phyloP scores from a whole-genome alignment of 2,797 vertebrate genomes.

The Leptodactylus fallax region DNA sequence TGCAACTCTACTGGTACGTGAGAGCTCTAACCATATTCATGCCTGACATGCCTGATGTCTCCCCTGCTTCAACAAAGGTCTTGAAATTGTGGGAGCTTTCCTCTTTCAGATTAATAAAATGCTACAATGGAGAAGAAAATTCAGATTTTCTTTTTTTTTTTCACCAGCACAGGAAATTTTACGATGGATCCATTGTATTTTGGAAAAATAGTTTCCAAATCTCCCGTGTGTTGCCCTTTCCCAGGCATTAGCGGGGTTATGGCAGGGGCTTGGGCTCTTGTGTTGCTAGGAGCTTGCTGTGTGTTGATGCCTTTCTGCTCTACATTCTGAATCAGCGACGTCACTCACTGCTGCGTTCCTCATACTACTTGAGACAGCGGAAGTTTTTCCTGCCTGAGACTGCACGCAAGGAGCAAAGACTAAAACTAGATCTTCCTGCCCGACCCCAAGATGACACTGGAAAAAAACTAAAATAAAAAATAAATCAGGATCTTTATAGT shows the following conservation, averaged over 20 bases:
- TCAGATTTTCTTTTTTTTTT: constrained; percentile 25
- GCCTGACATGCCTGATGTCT: neutral
- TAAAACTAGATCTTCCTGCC: constrained; percentile 71
- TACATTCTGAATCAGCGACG: constrained; percentile 74
- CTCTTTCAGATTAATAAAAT: neutral
- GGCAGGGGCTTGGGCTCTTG: constrained; percentile 63
- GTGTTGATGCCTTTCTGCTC: constrained; percentile 64
- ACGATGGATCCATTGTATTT: constrained; percentile 72
- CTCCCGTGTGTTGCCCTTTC: constrained; percentile 74
- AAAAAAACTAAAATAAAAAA: neutral
- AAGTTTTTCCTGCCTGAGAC: constrained; percentile 75
- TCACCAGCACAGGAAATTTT: constrained; percentile 70
- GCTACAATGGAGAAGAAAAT: neutral
- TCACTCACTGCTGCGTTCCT: constrained; percentile 65
- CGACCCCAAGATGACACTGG: constrained; percentile 58
- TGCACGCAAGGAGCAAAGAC: constrained; percentile 68
- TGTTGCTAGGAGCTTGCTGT: constrained; percentile 62
- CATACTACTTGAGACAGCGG: constrained; percentile 70
- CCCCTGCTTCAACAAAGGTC: neutral
- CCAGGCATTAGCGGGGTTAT: constrained; percentile 73
- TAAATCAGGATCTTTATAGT: neutral
- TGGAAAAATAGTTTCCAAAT: constrained; percentile 72
- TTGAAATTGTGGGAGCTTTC: neutral
- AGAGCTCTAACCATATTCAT: no score
- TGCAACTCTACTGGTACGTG: no score